These are phyloP conservation scores for Poeciliopsis occidentalis DNA, from an alignment of 2,113 vertebrate genomes.

Conservation along the genomic window DNA sequence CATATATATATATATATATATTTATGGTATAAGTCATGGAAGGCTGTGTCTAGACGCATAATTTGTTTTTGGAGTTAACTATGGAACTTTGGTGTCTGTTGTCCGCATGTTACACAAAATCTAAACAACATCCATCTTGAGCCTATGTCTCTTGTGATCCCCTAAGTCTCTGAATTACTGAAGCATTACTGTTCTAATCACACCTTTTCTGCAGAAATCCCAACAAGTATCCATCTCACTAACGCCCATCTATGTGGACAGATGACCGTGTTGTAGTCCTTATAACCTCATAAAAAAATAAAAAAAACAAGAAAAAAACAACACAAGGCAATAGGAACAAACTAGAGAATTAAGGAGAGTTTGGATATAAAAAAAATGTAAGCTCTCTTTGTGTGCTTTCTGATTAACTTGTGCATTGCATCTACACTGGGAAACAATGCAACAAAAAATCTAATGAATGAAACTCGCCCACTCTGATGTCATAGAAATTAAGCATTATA, in stretches of 20 bases:
- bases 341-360: conserved; percentile 10
- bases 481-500: conserved; percentile 47
- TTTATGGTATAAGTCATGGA: too few relatives aligned
- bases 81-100: conserved; percentile 12
- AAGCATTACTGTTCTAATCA: conserved; percentile 41
- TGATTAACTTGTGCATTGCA: conserved; percentile 27
- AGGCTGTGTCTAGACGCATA: conserved; percentile 6
- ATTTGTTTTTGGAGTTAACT: conserved; percentile 11
- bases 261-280: conserved; percentile 54
- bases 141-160: not conserved
- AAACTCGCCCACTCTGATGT: conserved; percentile 58
- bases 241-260: conserved; percentile 35
- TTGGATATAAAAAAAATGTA: conserved; percentile 32
- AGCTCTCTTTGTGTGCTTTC: conserved; percentile 53
- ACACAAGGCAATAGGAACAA: conserved; percentile 32
- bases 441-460: conserved; percentile 58
- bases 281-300: conserved; percentile 46
- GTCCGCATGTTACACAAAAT: conserved; percentile 42
- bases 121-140: conserved; percentile 16
- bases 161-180: conserved; percentile 27
- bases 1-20: not conserved
- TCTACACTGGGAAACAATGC: conserved; percentile 55
- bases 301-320: conserved; percentile 2
- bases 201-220: conserved; percentile 64
- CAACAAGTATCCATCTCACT: conserved; percentile 38